Percentiles rank a stretch among this genome's conserved stretches.
These are phyloP conservation scores for Muscicapa striata DNA, from an alignment of 2,797 vertebrate species.

Conservation along the genomic window DNA sequence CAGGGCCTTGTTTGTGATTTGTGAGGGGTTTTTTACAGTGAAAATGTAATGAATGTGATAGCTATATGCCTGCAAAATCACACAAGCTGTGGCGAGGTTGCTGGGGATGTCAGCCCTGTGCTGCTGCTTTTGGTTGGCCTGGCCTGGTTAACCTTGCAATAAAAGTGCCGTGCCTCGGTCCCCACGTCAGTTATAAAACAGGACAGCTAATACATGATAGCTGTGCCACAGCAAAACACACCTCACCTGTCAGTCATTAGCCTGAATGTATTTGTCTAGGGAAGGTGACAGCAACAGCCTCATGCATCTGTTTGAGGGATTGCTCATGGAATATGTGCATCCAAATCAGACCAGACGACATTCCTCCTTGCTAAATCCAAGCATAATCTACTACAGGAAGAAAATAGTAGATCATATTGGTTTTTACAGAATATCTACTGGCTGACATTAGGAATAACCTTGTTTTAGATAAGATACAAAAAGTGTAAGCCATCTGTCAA, in stretches of 20 bases:
- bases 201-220: not conserved
- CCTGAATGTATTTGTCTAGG: not conserved
- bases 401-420: not conserved
- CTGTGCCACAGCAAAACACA: not conserved
- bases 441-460: not conserved
- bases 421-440: not conserved
- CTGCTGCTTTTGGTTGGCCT: not conserved
- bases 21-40: not conserved
- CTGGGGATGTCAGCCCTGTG: not conserved
- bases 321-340: not conserved
- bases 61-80: not conserved
- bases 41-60: not conserved
- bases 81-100: not conserved
- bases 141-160: not conserved
- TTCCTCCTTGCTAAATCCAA: slow-evolving; percentile 3
- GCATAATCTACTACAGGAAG: not conserved
- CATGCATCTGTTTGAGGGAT: not conserved
- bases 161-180: not conserved
- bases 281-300: not conserved
- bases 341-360: not conserved
- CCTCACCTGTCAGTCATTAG: not conserved
- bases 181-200: not conserved
- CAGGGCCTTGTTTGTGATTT: not conserved
- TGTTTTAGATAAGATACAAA: not conserved
- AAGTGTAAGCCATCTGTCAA: not conserved